A percentile compares a stretch with the other conserved stretches of the same genome.
Evolutionary conservation across 2,797 vertebrate species (phyloP).

Genomic region (Argyrosomus regius): DNA sequence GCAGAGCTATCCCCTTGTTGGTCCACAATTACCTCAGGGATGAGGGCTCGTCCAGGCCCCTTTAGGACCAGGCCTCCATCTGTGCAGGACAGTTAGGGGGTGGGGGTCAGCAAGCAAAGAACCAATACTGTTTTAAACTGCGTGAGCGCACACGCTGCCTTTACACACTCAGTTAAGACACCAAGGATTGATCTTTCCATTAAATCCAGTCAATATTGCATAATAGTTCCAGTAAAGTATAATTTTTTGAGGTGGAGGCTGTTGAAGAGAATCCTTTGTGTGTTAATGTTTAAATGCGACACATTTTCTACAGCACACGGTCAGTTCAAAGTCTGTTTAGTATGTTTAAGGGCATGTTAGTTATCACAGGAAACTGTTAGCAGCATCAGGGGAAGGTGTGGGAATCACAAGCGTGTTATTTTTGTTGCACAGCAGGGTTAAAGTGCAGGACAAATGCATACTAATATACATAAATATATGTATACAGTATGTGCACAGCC

Average conservation of each 20-base stretch:
- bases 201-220: conserved; percentile 16
- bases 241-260: conserved; percentile 7
- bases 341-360: conserved; percentile 37
- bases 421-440: conserved; percentile 49
- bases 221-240: not conserved
- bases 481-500: conserved; percentile 23
- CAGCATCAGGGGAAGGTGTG: not conserved
- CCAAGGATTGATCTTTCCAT: conserved; percentile 61
- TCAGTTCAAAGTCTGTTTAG: conserved; percentile 19
- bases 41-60: conserved; percentile 82
- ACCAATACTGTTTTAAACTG: conserved; percentile 25
- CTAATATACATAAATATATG: conserved; percentile 24
- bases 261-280: conserved; percentile 70
- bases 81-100: conserved; percentile 67
- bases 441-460: conserved; percentile 32
- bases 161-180: conserved; percentile 59
- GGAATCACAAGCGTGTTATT: conserved; percentile 69
- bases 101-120: conserved; percentile 36
- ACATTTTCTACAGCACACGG: not conserved
- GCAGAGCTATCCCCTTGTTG: conserved; percentile 69
- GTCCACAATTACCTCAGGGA: conserved; percentile 84
- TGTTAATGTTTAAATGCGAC: conserved; percentile 60
- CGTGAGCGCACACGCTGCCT: conserved; percentile 1
- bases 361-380: conserved; percentile 39
- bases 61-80: conserved; percentile 84